Conservation (phyloP, 2,113 vertebrate genomes). For the Esox niger region DNA sequence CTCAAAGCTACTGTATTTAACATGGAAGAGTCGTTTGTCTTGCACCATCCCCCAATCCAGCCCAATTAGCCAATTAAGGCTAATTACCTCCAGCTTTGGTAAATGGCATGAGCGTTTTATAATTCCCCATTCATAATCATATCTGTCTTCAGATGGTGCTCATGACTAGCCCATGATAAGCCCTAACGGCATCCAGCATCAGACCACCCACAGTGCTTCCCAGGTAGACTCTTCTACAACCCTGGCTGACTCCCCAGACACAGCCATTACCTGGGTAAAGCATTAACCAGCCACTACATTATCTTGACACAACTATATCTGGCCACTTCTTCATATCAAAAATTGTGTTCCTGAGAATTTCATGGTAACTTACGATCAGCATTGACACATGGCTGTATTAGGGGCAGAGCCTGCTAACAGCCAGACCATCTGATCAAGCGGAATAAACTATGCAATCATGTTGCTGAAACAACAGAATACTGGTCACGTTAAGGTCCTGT, state of each 20-base stretch:
- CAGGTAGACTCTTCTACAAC: not conserved
- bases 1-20: not conserved
- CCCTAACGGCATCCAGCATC: not conserved
- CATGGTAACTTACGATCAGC: too few relatives aligned
- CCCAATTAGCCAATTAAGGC: conserved; percentile 72
- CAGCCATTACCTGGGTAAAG: too few relatives aligned
- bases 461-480: too few relatives aligned
- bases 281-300: too few relatives aligned
- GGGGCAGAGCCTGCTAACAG: too few relatives aligned
- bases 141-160: conserved; percentile 31
- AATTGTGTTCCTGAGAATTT: too few relatives aligned
- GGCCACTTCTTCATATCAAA: too few relatives aligned
- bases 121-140: conserved; percentile 66
- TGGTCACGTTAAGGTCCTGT: too few relatives aligned
- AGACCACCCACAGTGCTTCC: not conserved
- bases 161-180: not conserved
- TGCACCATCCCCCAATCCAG: conserved; percentile 59
- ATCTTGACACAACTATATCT: too few relatives aligned
- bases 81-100: conserved; percentile 70
- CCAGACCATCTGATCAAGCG: too few relatives aligned
- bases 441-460: too few relatives aligned
- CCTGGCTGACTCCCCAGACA: not conserved
- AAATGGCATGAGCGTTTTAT: conserved; percentile 65
- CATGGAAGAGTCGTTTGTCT: conserved; percentile 47
- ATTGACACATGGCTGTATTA: too few relatives aligned